Conservation (phyloP, 2,888 invertebrate genomes). For the Apotomis betuletana region DNA sequence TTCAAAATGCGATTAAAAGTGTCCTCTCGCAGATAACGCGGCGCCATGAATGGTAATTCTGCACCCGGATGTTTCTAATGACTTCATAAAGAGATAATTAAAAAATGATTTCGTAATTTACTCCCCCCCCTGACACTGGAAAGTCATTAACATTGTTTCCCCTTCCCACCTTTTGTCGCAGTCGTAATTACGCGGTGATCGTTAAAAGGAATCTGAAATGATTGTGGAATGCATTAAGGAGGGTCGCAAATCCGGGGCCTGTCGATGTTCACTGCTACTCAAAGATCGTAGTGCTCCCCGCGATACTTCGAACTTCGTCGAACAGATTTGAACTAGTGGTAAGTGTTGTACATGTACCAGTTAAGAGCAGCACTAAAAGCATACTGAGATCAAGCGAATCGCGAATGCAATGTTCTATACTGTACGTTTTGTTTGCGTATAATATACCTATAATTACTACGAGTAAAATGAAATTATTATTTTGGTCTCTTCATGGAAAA, state of each 20-base stretch:
- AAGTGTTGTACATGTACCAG: no score
- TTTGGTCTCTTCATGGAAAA: no score
- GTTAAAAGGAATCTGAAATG: conserved; percentile 29
- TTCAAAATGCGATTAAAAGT: conserved; percentile 16
- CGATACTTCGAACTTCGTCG: neutral
- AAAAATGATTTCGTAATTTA: conserved; percentile 41
- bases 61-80: conserved; percentile 34
- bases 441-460: no score
- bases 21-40: neutral
- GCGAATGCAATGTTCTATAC: no score
- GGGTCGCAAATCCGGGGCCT: neutral
- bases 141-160: conserved; percentile 36
- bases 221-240: conserved; percentile 22
- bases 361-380: no score
- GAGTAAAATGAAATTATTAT: no score
- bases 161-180: conserved; percentile 27
- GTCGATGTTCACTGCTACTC: neutral
- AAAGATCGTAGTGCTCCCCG: neutral
- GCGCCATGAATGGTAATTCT: conserved; percentile 30
- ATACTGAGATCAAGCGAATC: no score
- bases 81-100: conserved; percentile 41
- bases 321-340: neutral
- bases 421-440: no score
- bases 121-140: conserved; percentile 4
- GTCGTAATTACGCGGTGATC: conserved; percentile 22